Evolutionary conservation across 35 echinoderm and acorn worm genomes (phyloP).

Genomic region (Ptychodera flava): DNA sequence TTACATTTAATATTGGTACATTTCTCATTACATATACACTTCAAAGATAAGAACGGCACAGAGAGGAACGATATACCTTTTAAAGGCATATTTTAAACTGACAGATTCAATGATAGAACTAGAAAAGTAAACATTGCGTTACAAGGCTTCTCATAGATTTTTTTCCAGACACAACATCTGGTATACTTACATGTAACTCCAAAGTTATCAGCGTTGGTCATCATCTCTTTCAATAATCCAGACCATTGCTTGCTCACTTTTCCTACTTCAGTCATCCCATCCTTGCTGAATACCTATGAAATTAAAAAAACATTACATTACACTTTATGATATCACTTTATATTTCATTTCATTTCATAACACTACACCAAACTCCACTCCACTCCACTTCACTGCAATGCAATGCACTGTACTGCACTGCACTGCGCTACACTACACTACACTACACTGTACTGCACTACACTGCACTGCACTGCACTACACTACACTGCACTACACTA

Average conservation of each 20-base stretch:
- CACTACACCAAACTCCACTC: conserved; percentile 16
- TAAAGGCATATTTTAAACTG: too few species aligned
- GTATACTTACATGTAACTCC: conserved; percentile 23
- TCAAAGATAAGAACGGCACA: too few species aligned
- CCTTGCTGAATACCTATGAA: too few species aligned
- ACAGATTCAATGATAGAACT: too few species aligned
- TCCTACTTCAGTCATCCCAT: conserved; percentile 1
- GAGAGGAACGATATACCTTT: too few species aligned
- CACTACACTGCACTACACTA: conserved; percentile 17
- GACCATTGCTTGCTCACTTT: neutral
- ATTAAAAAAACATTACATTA: conserved; percentile 10
- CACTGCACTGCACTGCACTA: conserved; percentile 10
- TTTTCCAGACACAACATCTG: neutral
- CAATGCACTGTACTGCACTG: conserved; percentile 22
- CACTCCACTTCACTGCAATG: conserved; percentile 16
- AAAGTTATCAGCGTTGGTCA: conserved; percentile 4
- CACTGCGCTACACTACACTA: conserved; percentile 22
- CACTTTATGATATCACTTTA: conserved; percentile 3
- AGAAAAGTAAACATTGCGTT: too few species aligned
- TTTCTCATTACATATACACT: too few species aligned
- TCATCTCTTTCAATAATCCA: neutral
- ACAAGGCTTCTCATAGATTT: too few species aligned
- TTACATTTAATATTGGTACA: too few species aligned
- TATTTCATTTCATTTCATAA: neutral
- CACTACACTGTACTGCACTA: conserved; percentile 1